Conservation (phyloP, 2,797 vertebrate species). For the Danio choprae region DNA sequence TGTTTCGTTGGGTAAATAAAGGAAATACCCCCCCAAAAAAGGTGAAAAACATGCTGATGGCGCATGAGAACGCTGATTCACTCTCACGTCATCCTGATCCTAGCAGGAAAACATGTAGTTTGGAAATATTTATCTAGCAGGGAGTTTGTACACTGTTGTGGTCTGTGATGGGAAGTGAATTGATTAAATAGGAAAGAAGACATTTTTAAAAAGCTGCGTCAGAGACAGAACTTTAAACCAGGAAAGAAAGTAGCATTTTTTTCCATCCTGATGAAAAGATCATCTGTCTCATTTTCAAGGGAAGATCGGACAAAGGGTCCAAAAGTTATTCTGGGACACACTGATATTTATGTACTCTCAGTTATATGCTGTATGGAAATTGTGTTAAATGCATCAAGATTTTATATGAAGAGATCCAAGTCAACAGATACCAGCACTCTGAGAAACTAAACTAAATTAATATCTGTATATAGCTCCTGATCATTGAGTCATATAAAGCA, state of each 20-base stretch:
- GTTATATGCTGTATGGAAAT: not conserved
- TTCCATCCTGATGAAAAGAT: not conserved
- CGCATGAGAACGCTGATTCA: slow-evolving; percentile 31
- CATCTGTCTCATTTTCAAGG: not conserved
- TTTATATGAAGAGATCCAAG: no score
- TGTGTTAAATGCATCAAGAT: no score
- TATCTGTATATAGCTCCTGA: no score
- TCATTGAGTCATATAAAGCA: no score
- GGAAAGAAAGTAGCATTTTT: not conserved
- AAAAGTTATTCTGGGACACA: not conserved
- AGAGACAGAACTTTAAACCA: not conserved
- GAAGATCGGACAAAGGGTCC: not conserved
- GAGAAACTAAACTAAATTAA: no score
- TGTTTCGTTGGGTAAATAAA: slow-evolving; percentile 51
- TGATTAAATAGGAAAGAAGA: not conserved
- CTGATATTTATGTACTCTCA: not conserved
- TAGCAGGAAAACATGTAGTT: slow-evolving; percentile 8
- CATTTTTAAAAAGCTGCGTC: not conserved
- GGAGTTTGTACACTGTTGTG: slow-evolving; percentile 42
- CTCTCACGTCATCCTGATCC: slow-evolving; percentile 35
- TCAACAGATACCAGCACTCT: no score
- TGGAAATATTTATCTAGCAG: slow-evolving; percentile 57
- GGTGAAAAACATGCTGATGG: slow-evolving; percentile 18
- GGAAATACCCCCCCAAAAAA: slow-evolving; percentile 1
- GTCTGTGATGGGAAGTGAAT: not conserved